These are phyloP conservation scores for Smittia sp. DNA, from an alignment of 2,888 invertebrate genomes.

Conservation along the genomic window DNA sequence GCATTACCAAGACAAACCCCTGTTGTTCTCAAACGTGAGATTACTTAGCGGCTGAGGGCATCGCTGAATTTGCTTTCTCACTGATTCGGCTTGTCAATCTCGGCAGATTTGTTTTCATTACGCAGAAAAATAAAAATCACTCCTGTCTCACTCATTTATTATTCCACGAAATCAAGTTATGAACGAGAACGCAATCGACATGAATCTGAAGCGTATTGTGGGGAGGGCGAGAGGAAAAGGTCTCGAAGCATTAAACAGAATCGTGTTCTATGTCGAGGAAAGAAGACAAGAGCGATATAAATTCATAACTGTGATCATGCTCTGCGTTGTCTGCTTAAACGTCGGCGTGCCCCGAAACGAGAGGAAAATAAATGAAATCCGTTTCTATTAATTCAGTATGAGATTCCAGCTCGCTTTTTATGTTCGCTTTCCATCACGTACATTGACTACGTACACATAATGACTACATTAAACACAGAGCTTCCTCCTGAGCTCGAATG, in stretches of 20 bases:
- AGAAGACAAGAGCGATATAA: too few species aligned
- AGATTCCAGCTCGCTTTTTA: slow-evolving; percentile 9
- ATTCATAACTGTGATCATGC: neutral
- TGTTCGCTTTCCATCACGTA: slow-evolving; percentile 5
- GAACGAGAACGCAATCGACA: neutral
- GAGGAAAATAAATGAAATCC: neutral
- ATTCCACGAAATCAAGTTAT: neutral
- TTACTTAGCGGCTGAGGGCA: slow-evolving; percentile 2
- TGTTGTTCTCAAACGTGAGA: neutral
- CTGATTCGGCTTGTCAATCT: neutral
- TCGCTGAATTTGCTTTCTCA: neutral
- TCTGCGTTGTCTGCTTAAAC: neutral
- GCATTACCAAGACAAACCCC: neutral
- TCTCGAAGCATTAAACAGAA: neutral
- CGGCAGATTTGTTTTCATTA: slow-evolving; percentile 16
- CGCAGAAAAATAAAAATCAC: neutral
- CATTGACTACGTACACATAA: slow-evolving; percentile 1
- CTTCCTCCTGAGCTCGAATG: neutral
- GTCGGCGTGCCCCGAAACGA: neutral
- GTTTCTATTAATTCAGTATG: neutral
- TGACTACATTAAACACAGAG: slow-evolving; percentile 16
- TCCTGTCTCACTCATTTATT: neutral
- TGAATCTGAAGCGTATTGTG: neutral
- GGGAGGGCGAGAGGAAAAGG: neutral
- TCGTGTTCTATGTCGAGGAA: too few species aligned